Evolutionary conservation across 1,140 invertebrate species (phyloP).

Genomic region (Archivesica marissinica): DNA sequence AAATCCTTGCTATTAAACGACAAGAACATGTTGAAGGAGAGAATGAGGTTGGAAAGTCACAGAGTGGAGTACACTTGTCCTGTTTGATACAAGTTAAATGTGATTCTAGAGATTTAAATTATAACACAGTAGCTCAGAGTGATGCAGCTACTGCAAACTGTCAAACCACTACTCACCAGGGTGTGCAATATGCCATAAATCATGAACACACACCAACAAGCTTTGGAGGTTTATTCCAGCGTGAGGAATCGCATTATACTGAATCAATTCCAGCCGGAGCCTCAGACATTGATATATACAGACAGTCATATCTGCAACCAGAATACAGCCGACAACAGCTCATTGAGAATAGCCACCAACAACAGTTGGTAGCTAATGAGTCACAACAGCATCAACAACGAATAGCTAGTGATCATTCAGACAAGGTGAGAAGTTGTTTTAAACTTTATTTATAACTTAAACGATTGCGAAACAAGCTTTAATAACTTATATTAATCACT

Average conservation of each 20-base stretch:
- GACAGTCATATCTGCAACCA: slow-evolving; percentile 12
- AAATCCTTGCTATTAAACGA: too few relatives aligned
- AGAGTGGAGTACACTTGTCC: not conserved
- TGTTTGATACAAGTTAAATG: not conserved
- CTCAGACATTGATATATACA: slow-evolving; percentile 6
- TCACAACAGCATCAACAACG: not conserved
- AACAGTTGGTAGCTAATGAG: not conserved
- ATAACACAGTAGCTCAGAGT: not conserved
- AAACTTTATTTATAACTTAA: too few relatives aligned
- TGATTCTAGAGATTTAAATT: not conserved
- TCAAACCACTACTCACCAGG: not conserved
- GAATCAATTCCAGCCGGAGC: not conserved
- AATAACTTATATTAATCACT: too few relatives aligned
- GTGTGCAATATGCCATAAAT: not conserved
- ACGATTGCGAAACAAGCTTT: too few relatives aligned
- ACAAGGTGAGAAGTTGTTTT: too few relatives aligned
- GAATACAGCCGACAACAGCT: not conserved
- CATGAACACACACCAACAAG: not conserved
- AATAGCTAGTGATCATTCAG: too few relatives aligned
- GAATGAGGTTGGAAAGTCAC: not conserved
- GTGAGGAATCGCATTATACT: not conserved
- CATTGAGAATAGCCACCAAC: not conserved
- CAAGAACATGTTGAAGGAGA: too few relatives aligned
- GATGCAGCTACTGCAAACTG: not conserved
- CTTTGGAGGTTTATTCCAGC: slow-evolving; percentile 4